A percentile compares a stretch with the other conserved stretches of the same genome.
Conservation (phyloP, 2,113 vertebrate species). For the Climacteris rufus region DNA sequence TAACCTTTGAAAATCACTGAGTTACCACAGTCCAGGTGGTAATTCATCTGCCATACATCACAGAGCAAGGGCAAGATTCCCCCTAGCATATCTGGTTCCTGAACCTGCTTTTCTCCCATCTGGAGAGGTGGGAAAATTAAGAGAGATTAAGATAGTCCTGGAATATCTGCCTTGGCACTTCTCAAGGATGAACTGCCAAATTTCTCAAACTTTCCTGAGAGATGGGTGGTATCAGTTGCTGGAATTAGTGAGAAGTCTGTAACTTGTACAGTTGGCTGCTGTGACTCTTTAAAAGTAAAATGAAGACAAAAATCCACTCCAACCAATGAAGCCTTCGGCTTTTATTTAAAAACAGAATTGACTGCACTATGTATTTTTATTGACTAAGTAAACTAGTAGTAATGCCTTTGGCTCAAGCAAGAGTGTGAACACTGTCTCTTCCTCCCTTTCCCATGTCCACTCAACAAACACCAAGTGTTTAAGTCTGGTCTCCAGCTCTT, state of each 20-base stretch:
- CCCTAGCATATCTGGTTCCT: not conserved
- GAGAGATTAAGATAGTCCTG: not conserved
- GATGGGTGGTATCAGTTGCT: not conserved
- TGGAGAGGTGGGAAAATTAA: not conserved
- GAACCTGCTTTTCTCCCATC: not conserved
- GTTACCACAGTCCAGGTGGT: not conserved
- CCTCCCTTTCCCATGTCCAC: fast-evolving
- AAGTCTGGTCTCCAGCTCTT: not conserved
- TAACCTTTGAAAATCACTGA: not conserved
- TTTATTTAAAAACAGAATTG: not conserved
- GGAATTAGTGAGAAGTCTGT: not conserved
- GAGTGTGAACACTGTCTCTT: not conserved
- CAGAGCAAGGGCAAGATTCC: not conserved
- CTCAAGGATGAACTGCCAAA: not conserved
- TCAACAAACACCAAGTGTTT: not conserved
- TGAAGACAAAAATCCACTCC: fast-evolving
- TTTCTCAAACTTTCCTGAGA: not conserved
- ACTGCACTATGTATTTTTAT: not conserved
- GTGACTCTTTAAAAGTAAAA: not conserved
- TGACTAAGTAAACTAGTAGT: not conserved
- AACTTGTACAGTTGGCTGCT: not conserved
- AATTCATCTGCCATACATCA: not conserved
- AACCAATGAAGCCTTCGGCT: not conserved
- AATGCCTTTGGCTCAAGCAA: not conserved
- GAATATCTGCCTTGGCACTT: not conserved